A percentile compares a stretch with the other conserved stretches of the same genome.
These are phyloP conservation scores for Dolichallabes microphthalmus DNA, from an alignment of 2,113 vertebrate genomes.

Conservation along the genomic window DNA sequence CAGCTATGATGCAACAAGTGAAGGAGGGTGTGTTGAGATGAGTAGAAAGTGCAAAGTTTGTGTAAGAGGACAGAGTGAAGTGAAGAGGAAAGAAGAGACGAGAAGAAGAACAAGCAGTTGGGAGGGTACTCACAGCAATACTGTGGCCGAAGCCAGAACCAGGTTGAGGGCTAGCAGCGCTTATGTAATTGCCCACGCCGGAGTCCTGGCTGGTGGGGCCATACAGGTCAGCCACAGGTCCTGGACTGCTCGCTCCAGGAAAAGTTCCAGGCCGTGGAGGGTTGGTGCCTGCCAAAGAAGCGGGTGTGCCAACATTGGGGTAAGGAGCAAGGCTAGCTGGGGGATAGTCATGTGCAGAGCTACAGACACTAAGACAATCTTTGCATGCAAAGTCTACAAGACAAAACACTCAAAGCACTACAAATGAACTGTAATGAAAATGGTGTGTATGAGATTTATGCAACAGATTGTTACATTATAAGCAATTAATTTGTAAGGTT, in stretches of 20 bases:
- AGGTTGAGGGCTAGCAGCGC: constrained; percentile 74
- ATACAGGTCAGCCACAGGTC: constrained; percentile 83
- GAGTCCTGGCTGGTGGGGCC: constrained; percentile 78
- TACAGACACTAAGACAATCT: constrained; percentile 84
- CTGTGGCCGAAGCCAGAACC: constrained; percentile 85
- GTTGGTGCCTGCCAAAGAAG: constrained; percentile 89
- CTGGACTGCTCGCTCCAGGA: constrained; percentile 95
- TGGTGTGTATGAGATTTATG: constrained; percentile 53
- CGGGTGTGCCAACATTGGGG: constrained; percentile 85
- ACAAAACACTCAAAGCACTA: constrained; percentile 65
- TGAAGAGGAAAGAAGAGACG: background rate
- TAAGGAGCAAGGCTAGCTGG: constrained; percentile 87
- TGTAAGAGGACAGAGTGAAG: background rate
- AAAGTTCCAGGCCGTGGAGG: constrained; percentile 94
- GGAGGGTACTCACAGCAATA: constrained; percentile 81
- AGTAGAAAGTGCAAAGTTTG: background rate
- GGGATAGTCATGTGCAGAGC: constrained; percentile 79
- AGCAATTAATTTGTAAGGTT: background rate
- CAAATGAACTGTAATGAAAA: constrained; percentile 62
- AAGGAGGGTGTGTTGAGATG: constrained; percentile 5
- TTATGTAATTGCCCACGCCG: constrained; percentile 75
- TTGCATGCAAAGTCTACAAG: constrained; percentile 71
- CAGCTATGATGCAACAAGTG: constrained; percentile 3
- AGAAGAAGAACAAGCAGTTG: background rate
- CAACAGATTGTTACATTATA: background rate